These are phyloP conservation scores for Melanerpes aurifrons DNA, from an alignment of 2,113 vertebrate genomes.

Conservation along the genomic window DNA sequence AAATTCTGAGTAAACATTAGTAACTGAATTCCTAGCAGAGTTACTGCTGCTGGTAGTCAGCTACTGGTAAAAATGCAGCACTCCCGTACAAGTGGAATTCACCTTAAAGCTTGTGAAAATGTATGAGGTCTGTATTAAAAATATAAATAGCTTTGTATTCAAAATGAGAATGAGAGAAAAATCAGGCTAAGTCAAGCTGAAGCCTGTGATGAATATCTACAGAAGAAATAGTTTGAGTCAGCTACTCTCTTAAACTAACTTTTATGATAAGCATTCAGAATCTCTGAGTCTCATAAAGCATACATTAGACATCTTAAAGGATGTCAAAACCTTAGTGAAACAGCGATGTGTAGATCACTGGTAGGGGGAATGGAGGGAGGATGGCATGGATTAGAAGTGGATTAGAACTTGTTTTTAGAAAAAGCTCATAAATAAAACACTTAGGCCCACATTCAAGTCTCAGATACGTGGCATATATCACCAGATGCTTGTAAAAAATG, in stretches of 20 bases:
- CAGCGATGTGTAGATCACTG: background rate
- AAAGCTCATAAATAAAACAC: conserved; percentile 69
- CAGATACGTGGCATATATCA: conserved; percentile 43
- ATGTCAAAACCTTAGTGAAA: conserved; percentile 4
- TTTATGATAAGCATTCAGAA: background rate
- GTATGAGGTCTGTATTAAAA: background rate
- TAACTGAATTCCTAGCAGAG: background rate
- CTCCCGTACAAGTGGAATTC: background rate
- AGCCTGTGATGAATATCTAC: background rate
- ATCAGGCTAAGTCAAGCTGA: background rate
- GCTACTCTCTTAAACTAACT: background rate
- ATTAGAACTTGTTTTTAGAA: conserved; percentile 61
- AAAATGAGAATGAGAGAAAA: background rate
- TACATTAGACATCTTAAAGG: background rate
- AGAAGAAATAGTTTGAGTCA: background rate
- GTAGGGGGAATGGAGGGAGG: background rate
- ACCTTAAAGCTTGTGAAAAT: background rate
- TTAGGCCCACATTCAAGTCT: conserved; percentile 43
- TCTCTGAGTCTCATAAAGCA: background rate
- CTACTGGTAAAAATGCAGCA: background rate
- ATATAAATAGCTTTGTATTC: background rate
- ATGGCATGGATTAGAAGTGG: conserved; percentile 53
- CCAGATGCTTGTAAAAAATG: conserved; percentile 69
- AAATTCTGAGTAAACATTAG: background rate
- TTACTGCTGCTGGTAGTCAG: background rate